A percentile compares a stretch with the other conserved stretches of the same genome.
phyloP scores from a whole-genome alignment of 2,113 vertebrate species.

The Trematomus loennbergii region DNA sequence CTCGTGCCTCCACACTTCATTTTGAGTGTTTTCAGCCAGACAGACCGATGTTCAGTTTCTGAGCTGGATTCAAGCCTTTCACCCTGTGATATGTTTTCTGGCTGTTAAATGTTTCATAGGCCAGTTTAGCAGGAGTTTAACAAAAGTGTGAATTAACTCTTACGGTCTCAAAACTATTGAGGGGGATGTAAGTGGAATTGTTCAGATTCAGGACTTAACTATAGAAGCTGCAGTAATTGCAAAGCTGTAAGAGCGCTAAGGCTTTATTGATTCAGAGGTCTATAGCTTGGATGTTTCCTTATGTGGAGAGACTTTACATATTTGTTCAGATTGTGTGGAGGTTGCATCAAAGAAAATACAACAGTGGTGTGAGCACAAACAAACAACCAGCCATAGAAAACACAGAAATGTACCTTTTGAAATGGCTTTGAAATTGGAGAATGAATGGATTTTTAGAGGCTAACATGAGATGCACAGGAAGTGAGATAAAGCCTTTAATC shows the following conservation, averaged over 20 bases:
- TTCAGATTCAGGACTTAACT: too few relatives aligned
- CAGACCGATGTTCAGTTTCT: slow-evolving; percentile 17
- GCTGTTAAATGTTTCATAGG: slow-evolving; percentile 27
- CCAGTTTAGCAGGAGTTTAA: neutral
- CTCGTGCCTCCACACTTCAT: neutral
- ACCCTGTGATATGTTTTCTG: slow-evolving; percentile 3
- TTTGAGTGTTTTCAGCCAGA: slow-evolving; percentile 1
- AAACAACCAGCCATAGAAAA: neutral
- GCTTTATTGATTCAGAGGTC: too few relatives aligned
- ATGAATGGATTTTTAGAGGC: neutral
- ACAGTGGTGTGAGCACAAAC: slow-evolving; percentile 6
- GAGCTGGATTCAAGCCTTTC: slow-evolving; percentile 13
- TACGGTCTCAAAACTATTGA: too few relatives aligned
- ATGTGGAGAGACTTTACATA: too few relatives aligned
- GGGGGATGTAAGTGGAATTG: too few relatives aligned
- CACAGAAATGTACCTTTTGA: neutral
- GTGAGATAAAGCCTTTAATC: slow-evolving; percentile 18
- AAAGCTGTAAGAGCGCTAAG: too few relatives aligned
- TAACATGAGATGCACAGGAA: slow-evolving; percentile 11
- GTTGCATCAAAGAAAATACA: neutral
- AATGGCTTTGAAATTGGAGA: slow-evolving; percentile 2
- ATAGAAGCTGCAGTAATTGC: too few relatives aligned
- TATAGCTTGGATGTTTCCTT: too few relatives aligned
- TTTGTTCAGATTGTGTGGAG: neutral
- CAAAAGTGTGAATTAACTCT: too few relatives aligned